Evolutionary conservation across 2,113 vertebrate genomes (phyloP).

Genomic region (Oxygymnocypris stewartii): DNA sequence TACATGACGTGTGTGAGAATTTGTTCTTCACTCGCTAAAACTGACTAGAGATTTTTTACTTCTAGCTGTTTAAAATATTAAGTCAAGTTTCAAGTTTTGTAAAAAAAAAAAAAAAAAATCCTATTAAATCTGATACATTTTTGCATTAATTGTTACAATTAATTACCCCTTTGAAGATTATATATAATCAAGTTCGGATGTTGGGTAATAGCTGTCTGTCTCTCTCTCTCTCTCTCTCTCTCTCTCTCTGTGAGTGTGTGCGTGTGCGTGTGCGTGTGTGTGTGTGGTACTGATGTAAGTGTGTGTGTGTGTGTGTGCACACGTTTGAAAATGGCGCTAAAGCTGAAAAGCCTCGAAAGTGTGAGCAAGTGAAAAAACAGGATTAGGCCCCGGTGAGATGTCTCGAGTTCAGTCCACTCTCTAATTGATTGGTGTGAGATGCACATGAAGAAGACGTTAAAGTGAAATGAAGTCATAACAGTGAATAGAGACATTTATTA

Average conservation of each 20-base stretch:
- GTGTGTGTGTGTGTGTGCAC: neutral
- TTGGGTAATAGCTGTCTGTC: constrained; percentile 32
- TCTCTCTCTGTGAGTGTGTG: too few relatives aligned
- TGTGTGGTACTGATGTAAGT: too few relatives aligned
- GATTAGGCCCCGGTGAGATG: constrained; percentile 57
- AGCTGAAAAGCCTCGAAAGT: constrained; percentile 44
- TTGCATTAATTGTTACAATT: neutral
- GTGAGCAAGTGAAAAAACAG: constrained; percentile 46
- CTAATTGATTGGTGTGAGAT: constrained; percentile 95
- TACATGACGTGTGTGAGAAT: neutral
- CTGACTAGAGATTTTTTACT: neutral
- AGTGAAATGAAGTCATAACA: constrained; percentile 96
- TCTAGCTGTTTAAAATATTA: neutral
- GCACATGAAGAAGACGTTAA: constrained; percentile 95
- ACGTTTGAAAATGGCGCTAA: constrained; percentile 34
- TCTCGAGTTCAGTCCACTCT: constrained; percentile 73
- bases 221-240: too few relatives aligned
- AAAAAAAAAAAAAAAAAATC: too few relatives aligned
- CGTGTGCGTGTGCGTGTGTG: too few relatives aligned
- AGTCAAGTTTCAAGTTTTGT: neutral
- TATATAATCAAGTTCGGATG: neutral
- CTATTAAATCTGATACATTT: neutral
- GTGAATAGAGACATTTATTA: constrained; percentile 98
- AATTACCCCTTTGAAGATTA: neutral
- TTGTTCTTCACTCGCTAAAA: neutral